phyloP scores from a whole-genome alignment of 2,113 vertebrate species.

The Neomonachus schauinslandi region DNA sequence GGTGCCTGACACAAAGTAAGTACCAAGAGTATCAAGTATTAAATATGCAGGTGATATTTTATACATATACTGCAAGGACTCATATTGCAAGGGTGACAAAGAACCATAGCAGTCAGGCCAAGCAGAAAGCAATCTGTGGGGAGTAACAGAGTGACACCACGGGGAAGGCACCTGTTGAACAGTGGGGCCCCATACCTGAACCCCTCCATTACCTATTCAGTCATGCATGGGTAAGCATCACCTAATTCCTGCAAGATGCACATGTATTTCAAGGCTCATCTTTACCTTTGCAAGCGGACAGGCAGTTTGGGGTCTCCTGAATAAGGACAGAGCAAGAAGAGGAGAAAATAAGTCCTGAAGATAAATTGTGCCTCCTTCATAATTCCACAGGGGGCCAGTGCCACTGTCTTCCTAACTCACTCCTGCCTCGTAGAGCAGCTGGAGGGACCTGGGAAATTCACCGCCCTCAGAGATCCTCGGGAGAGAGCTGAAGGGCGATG shows the following conservation, averaged over 20 bases:
- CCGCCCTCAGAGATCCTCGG: neutral
- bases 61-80: neutral
- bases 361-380: neutral
- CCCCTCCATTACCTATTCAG: neutral
- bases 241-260: neutral
- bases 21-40: neutral
- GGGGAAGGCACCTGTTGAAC: neutral
- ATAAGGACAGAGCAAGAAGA: neutral
- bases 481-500: neutral
- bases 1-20: neutral
- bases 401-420: neutral
- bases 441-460: neutral
- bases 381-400: accelerated
- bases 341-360: neutral
- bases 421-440: neutral
- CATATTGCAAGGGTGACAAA: neutral
- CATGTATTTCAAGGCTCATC: neutral
- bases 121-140: neutral
- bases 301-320: neutral
- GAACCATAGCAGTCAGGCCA: neutral
- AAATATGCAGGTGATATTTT: neutral
- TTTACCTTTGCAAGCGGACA: neutral
- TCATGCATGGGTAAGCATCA: accelerated
- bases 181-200: accelerated
- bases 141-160: neutral